These are phyloP conservation scores for Tauraco erythrolophus DNA, from an alignment of 2,113 vertebrate genomes.

Conservation along the genomic window DNA sequence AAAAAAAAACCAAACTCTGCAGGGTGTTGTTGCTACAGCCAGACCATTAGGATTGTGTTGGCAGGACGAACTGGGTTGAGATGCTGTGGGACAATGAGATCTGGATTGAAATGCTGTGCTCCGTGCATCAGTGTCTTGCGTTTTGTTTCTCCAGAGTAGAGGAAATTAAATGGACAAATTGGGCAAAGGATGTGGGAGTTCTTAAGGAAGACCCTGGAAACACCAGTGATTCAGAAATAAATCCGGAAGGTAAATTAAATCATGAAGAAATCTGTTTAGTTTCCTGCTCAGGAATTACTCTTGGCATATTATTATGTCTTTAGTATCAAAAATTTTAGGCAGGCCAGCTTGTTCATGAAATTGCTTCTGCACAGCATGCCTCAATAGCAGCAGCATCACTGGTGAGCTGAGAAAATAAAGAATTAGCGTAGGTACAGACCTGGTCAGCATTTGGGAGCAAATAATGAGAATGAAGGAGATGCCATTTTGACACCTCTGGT, in stretches of 20 bases:
- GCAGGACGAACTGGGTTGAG: background rate
- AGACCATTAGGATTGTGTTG: background rate
- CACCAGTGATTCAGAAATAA: constrained; percentile 39
- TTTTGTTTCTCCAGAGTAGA: constrained; percentile 83
- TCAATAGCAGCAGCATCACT: background rate
- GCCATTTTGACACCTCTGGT: background rate
- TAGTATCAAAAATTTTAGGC: background rate
- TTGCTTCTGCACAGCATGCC: background rate
- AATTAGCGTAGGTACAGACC: background rate
- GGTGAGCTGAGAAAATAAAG: background rate
- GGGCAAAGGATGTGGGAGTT: constrained; percentile 85
- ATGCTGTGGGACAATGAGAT: background rate
- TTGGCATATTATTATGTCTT: background rate
- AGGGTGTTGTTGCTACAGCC: background rate
- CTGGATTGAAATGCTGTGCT: background rate
- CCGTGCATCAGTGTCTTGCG: background rate
- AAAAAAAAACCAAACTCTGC: background rate
- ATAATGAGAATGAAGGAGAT: background rate
- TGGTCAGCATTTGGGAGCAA: background rate
- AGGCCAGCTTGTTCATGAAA: background rate
- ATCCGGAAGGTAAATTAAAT: constrained; percentile 62
- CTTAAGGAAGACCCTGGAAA: constrained; percentile 90
- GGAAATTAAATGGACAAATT: constrained; percentile 91
- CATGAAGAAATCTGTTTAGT: background rate
- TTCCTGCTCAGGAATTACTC: background rate